Evolutionary conservation across 1,140 invertebrate species (phyloP), one percentile per base, ranked within the genome.

Genomic region (Oryctes rhinoceros): DNA sequence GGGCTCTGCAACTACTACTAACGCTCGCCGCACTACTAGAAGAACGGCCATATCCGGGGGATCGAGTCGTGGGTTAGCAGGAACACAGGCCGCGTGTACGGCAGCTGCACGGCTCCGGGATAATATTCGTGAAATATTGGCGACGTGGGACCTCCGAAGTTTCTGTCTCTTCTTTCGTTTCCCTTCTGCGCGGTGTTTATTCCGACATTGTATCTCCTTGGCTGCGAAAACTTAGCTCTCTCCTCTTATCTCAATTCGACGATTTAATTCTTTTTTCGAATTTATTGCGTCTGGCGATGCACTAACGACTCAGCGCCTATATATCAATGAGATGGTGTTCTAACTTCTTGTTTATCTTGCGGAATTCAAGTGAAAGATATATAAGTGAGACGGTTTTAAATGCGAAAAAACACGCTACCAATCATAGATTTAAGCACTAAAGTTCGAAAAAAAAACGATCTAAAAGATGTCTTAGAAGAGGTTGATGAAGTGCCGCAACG

Each of bases 121-220:
- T 77, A 53, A 53, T 47, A 77, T 77, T 47, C 48, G 18, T 77
- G 35, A 77, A 77, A 77, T 77, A 77, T 77, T 77, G 75, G 48
- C 39, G 75, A 77, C 39, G 35, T 30, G 75, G 75, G 48, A 47
- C 75, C n/a, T 48, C 11, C 39, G 75, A n/a, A 48, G 75, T 71
- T 71, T 71, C n/a, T 71, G 10, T 71, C 65, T 71, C n/a, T 67
- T 24, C 10, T 71, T 71, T 37, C 65, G n/a, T 9, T 24, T 9
- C 18, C 37, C 15, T n/a, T 1, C 37, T 10, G 1, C 9, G 18
- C 15, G 18, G 30, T 77, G 75, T 48, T 77, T 77, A 77, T 77
- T 47, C 39, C 18, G 75, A 77, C 44, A 77, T 48, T 48, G 75
- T 24, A 71, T 71, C 39, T 39, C 3, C 7, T 30, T 13, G 20